phyloP scores from a whole-genome alignment of 2,113 vertebrate species.

The Sylvietta virens region DNA sequence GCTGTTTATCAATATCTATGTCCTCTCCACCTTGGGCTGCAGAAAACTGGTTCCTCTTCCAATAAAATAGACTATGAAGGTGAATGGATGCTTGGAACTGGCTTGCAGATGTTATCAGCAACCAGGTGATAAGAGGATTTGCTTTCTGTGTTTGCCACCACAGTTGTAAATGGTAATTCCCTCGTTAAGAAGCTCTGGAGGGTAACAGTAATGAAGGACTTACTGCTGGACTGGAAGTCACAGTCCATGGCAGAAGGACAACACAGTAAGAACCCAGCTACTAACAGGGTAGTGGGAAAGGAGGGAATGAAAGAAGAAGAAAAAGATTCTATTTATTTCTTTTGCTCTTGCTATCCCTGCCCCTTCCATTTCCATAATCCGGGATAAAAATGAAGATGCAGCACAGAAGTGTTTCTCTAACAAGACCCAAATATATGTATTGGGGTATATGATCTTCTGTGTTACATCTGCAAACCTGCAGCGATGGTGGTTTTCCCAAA shows the following conservation, averaged over 20 bases:
- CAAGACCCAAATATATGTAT: neutral
- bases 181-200: neutral
- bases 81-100: neutral
- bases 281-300: neutral
- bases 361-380: neutral
- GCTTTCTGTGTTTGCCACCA: neutral
- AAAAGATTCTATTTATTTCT: neutral
- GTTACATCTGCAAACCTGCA: neutral
- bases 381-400: neutral
- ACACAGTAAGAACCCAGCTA: neutral
- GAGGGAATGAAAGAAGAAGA: neutral
- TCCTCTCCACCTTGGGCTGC: neutral
- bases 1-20: neutral
- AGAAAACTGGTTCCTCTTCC: neutral
- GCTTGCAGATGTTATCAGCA: neutral
- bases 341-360: neutral
- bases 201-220: neutral
- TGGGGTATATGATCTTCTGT: neutral
- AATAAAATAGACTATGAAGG: neutral
- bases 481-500: neutral
- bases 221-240: neutral
- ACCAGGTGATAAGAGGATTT: neutral
- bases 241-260: neutral
- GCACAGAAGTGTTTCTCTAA: neutral
- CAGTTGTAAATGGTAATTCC: neutral